Evolutionary conservation across 2,113 vertebrate species (phyloP), one percentile per base, ranked within the genome.

Genomic region (Gasterosteus nipponicus): DNA sequence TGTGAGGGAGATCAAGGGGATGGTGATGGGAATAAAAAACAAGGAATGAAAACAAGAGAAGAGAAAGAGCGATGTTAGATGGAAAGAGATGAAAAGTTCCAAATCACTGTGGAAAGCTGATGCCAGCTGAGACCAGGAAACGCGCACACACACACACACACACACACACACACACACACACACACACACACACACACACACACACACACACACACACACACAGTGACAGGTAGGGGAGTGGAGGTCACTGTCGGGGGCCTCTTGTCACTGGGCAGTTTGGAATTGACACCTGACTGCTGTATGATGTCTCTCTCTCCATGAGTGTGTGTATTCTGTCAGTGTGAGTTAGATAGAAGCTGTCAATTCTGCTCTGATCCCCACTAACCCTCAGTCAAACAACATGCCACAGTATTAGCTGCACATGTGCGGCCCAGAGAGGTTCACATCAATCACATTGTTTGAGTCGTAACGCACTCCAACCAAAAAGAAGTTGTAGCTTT

Each of bases 311-410:
- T 83, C 63, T 81, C 49, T 70, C 42, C 69, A 0, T 80, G 7
- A 54, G 2, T 64, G 22, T 70, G 75, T 69, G 44, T 56, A 46
- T 67, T 69, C 14, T 44, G 3, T 73, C 42, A 31, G 63, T 44
- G 33, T 67, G 69, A 38, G 65, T 64, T 51, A n/a, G 66, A 77
- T 68, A 22, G 58, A 31, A 69, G 62, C 82, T 81, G 83, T 85
- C 84, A 69, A 69, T 58, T 78, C 78, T 69, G 64, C 26, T 78
- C 74, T 90, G 88, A 88, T 90, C 82, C 87, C 83, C 29, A 84
- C 88, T 90, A 91, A 90, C 82, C 82, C 68, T 69, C 68, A 78
- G 86, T 89, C 77, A 89, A 68, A 86, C 78, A 83, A 82, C 81
- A 81, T 75, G 83, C 59, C 64, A 58, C 80, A 49, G 76, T 86